Conservation (phyloP, 2,797 vertebrate genomes). For the Peromyscus attwateri region DNA sequence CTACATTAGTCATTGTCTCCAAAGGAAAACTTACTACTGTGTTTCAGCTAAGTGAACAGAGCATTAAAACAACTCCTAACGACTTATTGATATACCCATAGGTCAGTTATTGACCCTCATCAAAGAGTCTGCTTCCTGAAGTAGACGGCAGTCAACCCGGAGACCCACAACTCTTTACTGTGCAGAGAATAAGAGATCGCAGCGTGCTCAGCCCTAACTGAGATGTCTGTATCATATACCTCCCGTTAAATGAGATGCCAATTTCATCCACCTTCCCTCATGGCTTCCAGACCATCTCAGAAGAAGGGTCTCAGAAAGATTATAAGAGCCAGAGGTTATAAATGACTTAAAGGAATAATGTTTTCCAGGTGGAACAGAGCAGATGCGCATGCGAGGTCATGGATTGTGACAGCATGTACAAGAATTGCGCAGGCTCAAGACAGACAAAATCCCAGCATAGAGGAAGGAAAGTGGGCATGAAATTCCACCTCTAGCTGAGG, state of each 20-base stretch:
- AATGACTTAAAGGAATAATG: background rate
- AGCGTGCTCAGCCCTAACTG: background rate
- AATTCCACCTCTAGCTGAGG: background rate
- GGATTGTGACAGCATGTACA: background rate
- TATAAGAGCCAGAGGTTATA: background rate
- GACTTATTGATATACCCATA: background rate
- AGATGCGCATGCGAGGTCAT: background rate
- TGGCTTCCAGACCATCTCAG: background rate
- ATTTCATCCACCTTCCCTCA: background rate
- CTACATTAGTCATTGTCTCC: background rate
- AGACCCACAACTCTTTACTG: background rate
- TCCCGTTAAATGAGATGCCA: background rate
- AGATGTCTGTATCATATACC: background rate
- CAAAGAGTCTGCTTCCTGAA: background rate
- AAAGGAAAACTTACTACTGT: background rate
- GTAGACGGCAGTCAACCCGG: background rate
- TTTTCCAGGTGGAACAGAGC: background rate
- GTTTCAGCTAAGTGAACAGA: background rate
- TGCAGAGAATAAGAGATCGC: background rate
- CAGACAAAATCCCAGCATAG: background rate
- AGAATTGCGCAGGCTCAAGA: background rate
- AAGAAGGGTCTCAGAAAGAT: background rate
- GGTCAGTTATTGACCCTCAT: background rate
- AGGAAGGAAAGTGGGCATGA: background rate
- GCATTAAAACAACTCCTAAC: background rate